phyloP scores from a whole-genome alignment of 1,140 invertebrate genomes.

The Brachionus manjavacas region DNA sequence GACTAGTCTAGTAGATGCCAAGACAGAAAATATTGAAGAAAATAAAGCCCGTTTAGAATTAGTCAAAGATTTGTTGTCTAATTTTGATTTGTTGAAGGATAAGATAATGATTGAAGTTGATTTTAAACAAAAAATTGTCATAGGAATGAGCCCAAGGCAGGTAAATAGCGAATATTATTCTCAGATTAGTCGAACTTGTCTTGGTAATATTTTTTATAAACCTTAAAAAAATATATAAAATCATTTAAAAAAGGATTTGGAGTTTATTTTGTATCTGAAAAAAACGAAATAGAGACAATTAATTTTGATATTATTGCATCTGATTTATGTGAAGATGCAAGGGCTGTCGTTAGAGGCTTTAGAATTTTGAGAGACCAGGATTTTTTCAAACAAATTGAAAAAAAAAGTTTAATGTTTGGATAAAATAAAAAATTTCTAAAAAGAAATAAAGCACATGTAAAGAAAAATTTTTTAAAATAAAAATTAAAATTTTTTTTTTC shows the following conservation, averaged over 20 bases:
- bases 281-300: neutral
- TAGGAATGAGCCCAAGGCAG: neutral
- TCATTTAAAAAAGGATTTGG: too few species aligned
- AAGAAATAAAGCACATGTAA: neutral
- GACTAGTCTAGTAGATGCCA: neutral
- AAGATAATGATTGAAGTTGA: conserved; percentile 13
- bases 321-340: conserved; percentile 24
- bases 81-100: neutral
- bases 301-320: conserved; percentile 24
- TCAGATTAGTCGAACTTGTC: neutral
- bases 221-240: too few species aligned
- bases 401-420: too few species aligned
- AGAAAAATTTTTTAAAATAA: neutral
- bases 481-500: neutral
- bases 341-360: conserved; percentile 9
- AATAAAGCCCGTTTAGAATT: neutral
- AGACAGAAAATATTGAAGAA: neutral
- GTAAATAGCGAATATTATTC: neutral
- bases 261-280: too few species aligned
- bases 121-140: neutral
- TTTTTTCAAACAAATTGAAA: neutral
- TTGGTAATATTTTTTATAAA: neutral
- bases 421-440: neutral
- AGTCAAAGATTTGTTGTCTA: neutral
- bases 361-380: neutral